Evolutionary conservation across 2,797 vertebrate species (phyloP).

Genomic region (Neomorphus geoffroyi): DNA sequence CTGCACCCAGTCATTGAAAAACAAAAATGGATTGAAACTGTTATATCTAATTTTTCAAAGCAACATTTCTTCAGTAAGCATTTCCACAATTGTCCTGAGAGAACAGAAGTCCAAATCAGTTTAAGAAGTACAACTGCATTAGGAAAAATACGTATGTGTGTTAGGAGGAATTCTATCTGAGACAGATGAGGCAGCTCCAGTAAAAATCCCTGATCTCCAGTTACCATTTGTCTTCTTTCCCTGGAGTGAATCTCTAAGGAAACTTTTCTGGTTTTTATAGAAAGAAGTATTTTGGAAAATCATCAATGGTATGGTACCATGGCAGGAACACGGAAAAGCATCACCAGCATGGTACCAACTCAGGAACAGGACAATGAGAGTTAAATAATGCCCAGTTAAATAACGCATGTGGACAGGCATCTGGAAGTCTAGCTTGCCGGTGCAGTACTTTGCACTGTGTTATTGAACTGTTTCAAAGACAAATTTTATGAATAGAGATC

Average conservation of each 20-base stretch:
- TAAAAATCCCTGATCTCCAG: not conserved
- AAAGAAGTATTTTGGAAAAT: not conserved
- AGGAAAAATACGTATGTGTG: not conserved
- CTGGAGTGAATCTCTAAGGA: not conserved
- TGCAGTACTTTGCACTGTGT: slow-evolving; percentile 55
- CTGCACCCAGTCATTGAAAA: not conserved
- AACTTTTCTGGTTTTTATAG: not conserved
- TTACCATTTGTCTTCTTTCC: not conserved
- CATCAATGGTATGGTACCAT: not conserved
- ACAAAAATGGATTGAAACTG: not conserved
- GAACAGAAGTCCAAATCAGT: not conserved
- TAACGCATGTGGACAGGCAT: not conserved
- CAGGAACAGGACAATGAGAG: not conserved
- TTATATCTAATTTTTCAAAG: not conserved
- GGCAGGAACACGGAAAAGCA: not conserved
- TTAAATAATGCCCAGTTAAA: not conserved
- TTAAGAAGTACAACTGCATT: not conserved
- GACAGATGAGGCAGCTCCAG: not conserved
- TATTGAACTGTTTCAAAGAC: slow-evolving; percentile 58
- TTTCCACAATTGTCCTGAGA: not conserved
- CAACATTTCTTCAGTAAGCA: not conserved
- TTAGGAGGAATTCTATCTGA: not conserved
- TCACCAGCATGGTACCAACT: not conserved
- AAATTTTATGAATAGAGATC: slow-evolving; percentile 66
- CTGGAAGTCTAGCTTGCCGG: slow-evolving; percentile 24